These are phyloP conservation scores for Yponomeuta sedellus DNA, from an alignment of 2,888 invertebrate genomes.

Conservation along the genomic window DNA sequence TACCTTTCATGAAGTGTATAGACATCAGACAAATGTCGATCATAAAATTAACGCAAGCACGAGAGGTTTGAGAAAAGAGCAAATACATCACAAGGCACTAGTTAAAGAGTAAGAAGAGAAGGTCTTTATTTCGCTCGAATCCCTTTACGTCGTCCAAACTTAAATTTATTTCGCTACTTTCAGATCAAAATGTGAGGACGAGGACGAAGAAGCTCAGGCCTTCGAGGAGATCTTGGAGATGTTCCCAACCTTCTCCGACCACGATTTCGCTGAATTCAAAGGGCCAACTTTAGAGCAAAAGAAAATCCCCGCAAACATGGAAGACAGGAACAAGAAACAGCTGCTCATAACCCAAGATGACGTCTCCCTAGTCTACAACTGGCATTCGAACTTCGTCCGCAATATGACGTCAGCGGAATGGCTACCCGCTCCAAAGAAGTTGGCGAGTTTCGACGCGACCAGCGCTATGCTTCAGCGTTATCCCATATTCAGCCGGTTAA, in stretches of 20 bases:
- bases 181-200: conserved; percentile 79
- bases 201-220: conserved; percentile 82
- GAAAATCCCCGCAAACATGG: conserved; percentile 40
- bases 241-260: conserved; percentile 81
- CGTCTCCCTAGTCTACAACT: conserved; percentile 74
- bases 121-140: too few relatives aligned
- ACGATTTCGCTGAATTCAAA: conserved; percentile 83
- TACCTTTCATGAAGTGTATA: too few relatives aligned
- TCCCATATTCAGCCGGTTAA: conserved; percentile 73
- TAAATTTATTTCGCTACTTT: background rate
- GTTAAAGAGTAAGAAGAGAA: too few relatives aligned
- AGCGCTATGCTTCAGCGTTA: conserved; percentile 77
- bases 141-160: too few relatives aligned
- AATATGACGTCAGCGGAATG: conserved; percentile 78
- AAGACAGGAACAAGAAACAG: conserved; percentile 33
- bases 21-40: too few relatives aligned
- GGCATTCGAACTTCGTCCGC: conserved; percentile 78
- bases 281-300: conserved; percentile 65
- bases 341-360: conserved; percentile 70
- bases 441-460: conserved; percentile 55
- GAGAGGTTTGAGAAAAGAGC: too few relatives aligned
- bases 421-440: conserved; percentile 65
- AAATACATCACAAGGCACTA: too few relatives aligned
- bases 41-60: too few relatives aligned
- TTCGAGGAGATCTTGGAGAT: conserved; percentile 79